Base-by-base conservation (phyloP, 2,797 vertebrate genomes). In the Schizothorax lantsangensis region DNA sequence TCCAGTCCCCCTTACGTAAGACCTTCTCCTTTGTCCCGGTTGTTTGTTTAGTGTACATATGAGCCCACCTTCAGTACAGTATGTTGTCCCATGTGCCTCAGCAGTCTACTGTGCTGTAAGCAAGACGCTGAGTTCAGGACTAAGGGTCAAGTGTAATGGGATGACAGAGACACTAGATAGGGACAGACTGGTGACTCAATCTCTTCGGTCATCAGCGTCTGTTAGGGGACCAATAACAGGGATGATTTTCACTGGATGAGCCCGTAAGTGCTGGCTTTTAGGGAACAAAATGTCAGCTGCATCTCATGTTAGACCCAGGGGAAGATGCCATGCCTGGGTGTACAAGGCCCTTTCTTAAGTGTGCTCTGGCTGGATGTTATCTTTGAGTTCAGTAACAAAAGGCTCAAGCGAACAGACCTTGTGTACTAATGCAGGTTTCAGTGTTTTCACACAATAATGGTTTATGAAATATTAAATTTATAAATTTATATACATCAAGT, bases 81-180 rank as follows among this genome's bases (percentile, higher is more conserved):
- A 36, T 72, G 21, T 54, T 40, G 38, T 80, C 84, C 66, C 64
- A 47, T 79, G 57, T 68, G 69, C 17, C 23, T 75, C 62, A 57
- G 69, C 40, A 81, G 84, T 38, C 40, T 62, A 66, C 80, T 57
- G 49, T 85, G 47, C 74, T 79, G 62, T 79, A 38, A 86, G 52
- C 77, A 81, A 75, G 26, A 86, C 4, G 4, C 62, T 69, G 68
- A 52, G 78, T 66, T 36, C 30, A 72, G 40, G 62, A 68, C 77
- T 82, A 80, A 86, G 88, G 87, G 82, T 88, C 86, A 89, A 88
- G 82, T 89, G 89, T 84, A 84, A 88, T 84, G 59, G 85, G 72
- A 62, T 80, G 68, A 54, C 26, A 57, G 79, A 64, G 81, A 77
- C 62, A 86, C n/a, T 54, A 62, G 81, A 84, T 77, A 85, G 54